Percentiles rank a stretch among this genome's conserved stretches.
Evolutionary conservation across 2,797 vertebrate genomes (phyloP).

Genomic region (Chaenodraco wilsoni): DNA sequence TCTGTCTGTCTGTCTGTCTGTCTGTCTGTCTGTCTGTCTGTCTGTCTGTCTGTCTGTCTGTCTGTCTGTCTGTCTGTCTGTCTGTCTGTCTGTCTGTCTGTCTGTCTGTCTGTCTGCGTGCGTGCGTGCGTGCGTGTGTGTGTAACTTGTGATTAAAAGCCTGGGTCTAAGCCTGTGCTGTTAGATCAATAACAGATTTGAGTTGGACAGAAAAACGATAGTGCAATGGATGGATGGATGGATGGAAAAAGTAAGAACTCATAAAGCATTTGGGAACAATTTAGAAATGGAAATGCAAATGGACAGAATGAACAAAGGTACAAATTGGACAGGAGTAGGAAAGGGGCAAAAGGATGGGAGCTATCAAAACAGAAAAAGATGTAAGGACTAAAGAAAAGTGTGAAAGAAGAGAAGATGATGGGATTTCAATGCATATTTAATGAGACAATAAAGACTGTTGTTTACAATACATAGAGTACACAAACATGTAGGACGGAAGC

Average conservation of each 20-base stretch:
- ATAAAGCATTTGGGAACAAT: conserved; percentile 12
- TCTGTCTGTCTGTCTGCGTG: conserved; percentile 1
- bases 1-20: not conserved
- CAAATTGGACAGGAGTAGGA: not conserved
- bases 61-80: too few species aligned
- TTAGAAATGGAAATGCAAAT: conserved; percentile 31
- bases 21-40: not conserved
- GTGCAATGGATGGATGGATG: conserved; percentile 14
- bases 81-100: not conserved
- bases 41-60: not conserved
- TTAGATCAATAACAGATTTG: conserved; percentile 52
- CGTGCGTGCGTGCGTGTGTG: too few species aligned
- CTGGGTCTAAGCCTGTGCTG: conserved; percentile 18
- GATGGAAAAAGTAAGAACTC: conserved; percentile 1
- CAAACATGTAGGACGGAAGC: not conserved
- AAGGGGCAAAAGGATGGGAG: not conserved
- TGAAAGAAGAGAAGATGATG: not conserved
- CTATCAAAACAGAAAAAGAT: conserved; percentile 3
- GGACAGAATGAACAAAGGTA: not conserved
- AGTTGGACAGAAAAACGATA: conserved; percentile 36
- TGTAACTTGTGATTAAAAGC: conserved; percentile 49
- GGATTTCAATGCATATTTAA: conserved; percentile 31
- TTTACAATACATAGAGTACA: not conserved
- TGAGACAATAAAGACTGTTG: conserved; percentile 9
- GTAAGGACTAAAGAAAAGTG: not conserved